Percentiles rank a stretch among this genome's conserved stretches.
Conservation (phyloP, 2,113 vertebrate species). For the Cyprinodon variegatus region DNA sequence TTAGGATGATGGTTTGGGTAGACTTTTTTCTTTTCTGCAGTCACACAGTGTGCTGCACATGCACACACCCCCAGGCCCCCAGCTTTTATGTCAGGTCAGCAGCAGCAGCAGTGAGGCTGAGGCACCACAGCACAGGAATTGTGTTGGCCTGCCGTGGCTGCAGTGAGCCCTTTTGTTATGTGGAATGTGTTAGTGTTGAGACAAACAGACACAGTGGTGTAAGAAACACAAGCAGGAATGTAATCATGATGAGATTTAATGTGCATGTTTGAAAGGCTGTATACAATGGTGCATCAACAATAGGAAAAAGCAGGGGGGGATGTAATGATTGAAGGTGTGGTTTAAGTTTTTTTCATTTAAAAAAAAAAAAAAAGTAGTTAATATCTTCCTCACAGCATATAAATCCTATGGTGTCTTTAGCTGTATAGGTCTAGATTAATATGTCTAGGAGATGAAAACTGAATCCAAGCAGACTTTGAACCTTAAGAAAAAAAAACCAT, state of each 20-base stretch:
- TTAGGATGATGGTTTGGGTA: slow-evolving; percentile 18
- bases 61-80: slow-evolving; percentile 19
- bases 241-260: background rate
- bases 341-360: background rate
- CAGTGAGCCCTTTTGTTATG: slow-evolving; percentile 63
- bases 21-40: background rate
- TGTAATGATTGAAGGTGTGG: background rate
- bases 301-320: background rate
- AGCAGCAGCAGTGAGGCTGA: slow-evolving; percentile 43
- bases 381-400: background rate
- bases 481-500: background rate
- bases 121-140: slow-evolving; percentile 43
- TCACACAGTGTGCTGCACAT: slow-evolving; percentile 1
- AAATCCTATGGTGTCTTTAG: background rate
- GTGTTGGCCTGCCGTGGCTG: slow-evolving; percentile 9
- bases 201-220: slow-evolving; percentile 32
- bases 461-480: background rate
- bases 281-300: background rate
- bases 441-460: too few species aligned
- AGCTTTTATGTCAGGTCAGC: slow-evolving; percentile 66
- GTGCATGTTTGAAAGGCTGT: background rate
- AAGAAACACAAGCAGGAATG: slow-evolving; percentile 19
- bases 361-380: background rate
- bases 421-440: too few species aligned
- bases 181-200: slow-evolving; percentile 69